Percentiles rank a stretch among this genome's conserved stretches.
phyloP scores from a whole-genome alignment of 2,888 invertebrate species.

The Nemotelus nigrinus region DNA sequence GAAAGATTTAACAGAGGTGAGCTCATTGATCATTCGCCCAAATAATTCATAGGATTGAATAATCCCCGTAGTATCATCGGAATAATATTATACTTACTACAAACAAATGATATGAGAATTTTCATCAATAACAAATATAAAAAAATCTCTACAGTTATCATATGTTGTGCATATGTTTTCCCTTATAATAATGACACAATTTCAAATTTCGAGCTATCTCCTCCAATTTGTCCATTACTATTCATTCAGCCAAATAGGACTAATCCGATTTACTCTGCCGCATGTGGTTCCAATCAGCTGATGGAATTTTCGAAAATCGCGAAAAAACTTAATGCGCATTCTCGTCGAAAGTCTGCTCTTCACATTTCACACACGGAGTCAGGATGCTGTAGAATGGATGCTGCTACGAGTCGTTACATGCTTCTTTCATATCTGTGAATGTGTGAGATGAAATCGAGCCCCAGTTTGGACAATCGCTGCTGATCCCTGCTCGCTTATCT shows the following conservation, averaged over 20 bases:
- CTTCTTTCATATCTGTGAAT: too few relatives aligned
- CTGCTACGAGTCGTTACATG: neutral
- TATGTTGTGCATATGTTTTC: neutral
- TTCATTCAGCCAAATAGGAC: neutral
- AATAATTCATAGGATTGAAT: too few relatives aligned
- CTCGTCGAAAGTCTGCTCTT: constrained; percentile 9
- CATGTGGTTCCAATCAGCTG: constrained; percentile 28
- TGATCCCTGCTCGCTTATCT: neutral
- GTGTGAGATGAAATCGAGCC: constrained; percentile 19
- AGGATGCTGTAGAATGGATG: constrained; percentile 4
- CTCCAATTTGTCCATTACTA: neutral
- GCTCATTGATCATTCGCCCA: too few relatives aligned
- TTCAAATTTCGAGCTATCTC: too few relatives aligned
- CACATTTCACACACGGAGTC: constrained; percentile 7
- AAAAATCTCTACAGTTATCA: neutral
- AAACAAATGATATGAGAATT: too few relatives aligned
- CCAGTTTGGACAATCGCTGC: constrained; percentile 3
- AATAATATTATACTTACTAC: too few relatives aligned
- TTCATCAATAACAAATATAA: too few relatives aligned
- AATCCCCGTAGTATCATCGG: too few relatives aligned
- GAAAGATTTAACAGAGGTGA: too few relatives aligned
- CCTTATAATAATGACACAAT: too few relatives aligned
- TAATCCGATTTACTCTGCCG: neutral
- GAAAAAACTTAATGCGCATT: constrained; percentile 10
- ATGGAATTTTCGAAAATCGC: constrained; percentile 20